Base-by-base conservation (phyloP, 2,113 vertebrate species). In the Sorex fumeus region DNA sequence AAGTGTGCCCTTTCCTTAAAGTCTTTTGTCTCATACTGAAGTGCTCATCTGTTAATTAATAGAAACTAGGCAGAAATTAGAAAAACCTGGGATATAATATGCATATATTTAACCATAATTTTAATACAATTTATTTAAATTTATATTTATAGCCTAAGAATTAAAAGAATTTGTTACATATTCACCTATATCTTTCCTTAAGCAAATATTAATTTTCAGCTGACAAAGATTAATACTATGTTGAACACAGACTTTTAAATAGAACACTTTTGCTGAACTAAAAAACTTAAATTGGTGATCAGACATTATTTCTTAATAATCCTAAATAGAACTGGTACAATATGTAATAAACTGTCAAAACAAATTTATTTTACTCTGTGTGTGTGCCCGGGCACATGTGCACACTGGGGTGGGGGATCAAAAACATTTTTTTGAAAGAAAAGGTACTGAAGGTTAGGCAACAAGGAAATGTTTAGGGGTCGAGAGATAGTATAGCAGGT, bases 31-130 rank as follows among this genome's bases (percentile, higher is more conserved):
- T 88, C 21, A 12, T 7, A 9, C 84, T 30, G 57, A 45, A 64
- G 32, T 57, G 15, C 7, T 9, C n/a, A 57, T 64, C 77, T 47
- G 47, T 13, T 36, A 47, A 74, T 27, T 82, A 78, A 70, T 43
- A 64, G 69, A 62, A 93, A 76, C 60, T 77, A 32, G 34, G 12
- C 62, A 80, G 67, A 66, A 18, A 81, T 53, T 88, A 72, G 27
- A 87, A 94, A 69, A 67, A 72, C n/a, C 57, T 12, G 40, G 25
- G 28, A 23, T 64, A 36, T 10, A 70, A 50, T 69, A 6, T 36
- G 6, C 8, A 57, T 4, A 18, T 12, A 43, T 36, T 50, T 83
- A 75, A 75, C 57, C 18, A 86, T 1, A 32, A 4, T 50, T 32
- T 78, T 15, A 47, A 62, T 4, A 43, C 10, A 81, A 82, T 74